phyloP scores from a whole-genome alignment of 2,113 vertebrate genomes.

The Epinephelus moara region DNA sequence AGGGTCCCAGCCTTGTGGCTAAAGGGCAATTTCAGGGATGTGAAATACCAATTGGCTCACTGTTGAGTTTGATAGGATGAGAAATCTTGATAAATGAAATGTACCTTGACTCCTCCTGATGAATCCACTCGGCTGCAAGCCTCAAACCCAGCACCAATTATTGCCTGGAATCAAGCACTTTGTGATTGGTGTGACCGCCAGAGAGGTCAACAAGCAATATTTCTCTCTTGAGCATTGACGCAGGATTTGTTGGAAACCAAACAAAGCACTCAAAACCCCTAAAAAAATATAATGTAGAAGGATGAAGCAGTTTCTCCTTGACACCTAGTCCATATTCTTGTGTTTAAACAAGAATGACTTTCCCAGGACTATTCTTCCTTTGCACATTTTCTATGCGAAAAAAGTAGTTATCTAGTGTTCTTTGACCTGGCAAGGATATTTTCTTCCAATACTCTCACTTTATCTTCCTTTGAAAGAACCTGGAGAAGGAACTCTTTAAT shows the following conservation, averaged over 20 bases:
- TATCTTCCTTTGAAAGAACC: constrained; percentile 13
- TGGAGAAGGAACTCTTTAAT: constrained; percentile 1
- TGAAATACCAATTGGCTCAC: constrained; percentile 68
- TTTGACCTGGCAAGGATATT: background rate
- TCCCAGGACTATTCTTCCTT: constrained; percentile 5
- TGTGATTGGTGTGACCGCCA: constrained; percentile 62
- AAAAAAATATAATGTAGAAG: constrained; percentile 17
- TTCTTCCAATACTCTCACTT: constrained; percentile 15
- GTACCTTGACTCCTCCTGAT: constrained; percentile 78
- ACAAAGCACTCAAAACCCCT: constrained; percentile 6
- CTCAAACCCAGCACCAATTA: constrained; percentile 60
- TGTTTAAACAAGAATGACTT: background rate
- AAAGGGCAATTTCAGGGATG: constrained; percentile 65
- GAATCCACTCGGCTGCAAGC: constrained; percentile 71
- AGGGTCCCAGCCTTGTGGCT: constrained; percentile 39
- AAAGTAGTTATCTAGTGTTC: background rate
- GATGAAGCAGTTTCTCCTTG: constrained; percentile 51
- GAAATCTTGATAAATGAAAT: constrained; percentile 77
- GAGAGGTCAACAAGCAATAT: constrained; percentile 71
- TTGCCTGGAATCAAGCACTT: constrained; percentile 52
- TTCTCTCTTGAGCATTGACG: constrained; percentile 35
- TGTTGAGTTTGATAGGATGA: constrained; percentile 72
- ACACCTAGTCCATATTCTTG: background rate
- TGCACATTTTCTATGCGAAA: background rate
- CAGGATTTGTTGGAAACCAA: constrained; percentile 42